Evolutionary conservation across 2,888 invertebrate genomes (phyloP), one percentile per base, ranked within the genome.

Genomic region (Acronicta aceris): DNA sequence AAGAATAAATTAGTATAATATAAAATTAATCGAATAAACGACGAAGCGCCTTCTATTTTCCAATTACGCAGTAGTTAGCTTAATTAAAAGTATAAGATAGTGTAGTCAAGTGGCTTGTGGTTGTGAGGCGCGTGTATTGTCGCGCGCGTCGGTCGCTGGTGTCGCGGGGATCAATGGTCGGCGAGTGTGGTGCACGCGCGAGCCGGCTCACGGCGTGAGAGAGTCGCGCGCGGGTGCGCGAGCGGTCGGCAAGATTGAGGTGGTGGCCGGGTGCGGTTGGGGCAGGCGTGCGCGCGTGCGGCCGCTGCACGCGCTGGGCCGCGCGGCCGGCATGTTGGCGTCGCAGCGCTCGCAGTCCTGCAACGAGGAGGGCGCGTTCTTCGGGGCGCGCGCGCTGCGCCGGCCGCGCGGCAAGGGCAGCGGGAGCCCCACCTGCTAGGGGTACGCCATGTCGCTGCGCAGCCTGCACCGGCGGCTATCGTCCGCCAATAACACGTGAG

Each of bases 401-500:
- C 92, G 92, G 95, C 95, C 95, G 92, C 95, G 95, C 89, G 94
- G 93, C 88, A 95, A 95, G 86, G 93, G 93, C 83, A 95, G 92
- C 92, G 93, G 95, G 82, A 95, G 95, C 86, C 95, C 95, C 89
- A 95, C 95, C 86, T 95, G 95, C 95, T 95, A 95, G 95, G 95
- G 95, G 94, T 94, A 95, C 95, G 95, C 95, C 95, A 95, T 95
- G 95, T 95, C 95, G 95, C 95, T 94, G 95, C 95, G 95, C 95
- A 95, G 94, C 95, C 95, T 95, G 86, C 95, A 95, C 92, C 95
- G 96, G 83, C 95, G 96, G 89, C 95, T 95, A 84, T 95, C 95
- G 89, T 95, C 95, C 93, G 93, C 92, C 84, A 92, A 91, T 88
- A 93, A 95, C 95, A 95, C 95, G 96, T 95, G 85, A 95, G 95